A percentile compares a stretch with the other conserved stretches of the same genome.
Conservation (phyloP, 2,113 vertebrate species). For the Cranoglanis bouderius region DNA sequence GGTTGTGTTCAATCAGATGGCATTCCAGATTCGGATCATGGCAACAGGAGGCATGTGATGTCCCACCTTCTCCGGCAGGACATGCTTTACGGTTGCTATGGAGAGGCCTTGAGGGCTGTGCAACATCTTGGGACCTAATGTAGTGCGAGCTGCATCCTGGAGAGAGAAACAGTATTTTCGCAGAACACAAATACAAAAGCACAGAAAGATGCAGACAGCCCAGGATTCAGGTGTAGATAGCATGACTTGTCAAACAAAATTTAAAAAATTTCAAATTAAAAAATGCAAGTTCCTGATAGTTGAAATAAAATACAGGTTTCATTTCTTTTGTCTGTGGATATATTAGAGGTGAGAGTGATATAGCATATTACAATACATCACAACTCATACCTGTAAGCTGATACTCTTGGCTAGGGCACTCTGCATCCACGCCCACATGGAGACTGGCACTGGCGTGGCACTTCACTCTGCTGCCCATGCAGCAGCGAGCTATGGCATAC, state of each 20-base stretch:
- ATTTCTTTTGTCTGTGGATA: no score
- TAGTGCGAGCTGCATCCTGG: conserved; percentile 78
- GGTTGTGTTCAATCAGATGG: conserved; percentile 66
- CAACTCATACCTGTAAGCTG: conserved; percentile 79
- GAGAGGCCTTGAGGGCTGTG: conserved; percentile 51
- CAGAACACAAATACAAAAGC: background rate
- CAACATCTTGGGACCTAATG: background rate
- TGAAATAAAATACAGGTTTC: background rate
- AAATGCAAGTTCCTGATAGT: background rate
- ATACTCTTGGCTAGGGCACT: conserved; percentile 65
- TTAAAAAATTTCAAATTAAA: no score
- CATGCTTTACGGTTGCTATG: conserved; percentile 58
- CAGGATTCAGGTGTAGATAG: background rate
- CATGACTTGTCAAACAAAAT: background rate
- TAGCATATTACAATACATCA: no score
- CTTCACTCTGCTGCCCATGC: conserved; percentile 65
- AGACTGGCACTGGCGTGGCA: conserved; percentile 66
- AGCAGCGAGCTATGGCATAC: conserved; percentile 82
- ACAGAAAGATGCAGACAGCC: background rate
- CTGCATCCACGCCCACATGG: conserved; percentile 27
- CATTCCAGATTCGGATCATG: conserved; percentile 74
- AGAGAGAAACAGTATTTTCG: background rate
- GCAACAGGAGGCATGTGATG: conserved; percentile 74
- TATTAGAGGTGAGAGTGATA: background rate
- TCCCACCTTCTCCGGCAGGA: conserved; percentile 37